phyloP scores from a whole-genome alignment of 2,113 vertebrate genomes.

The Brachyhypopomus occidentalis region DNA sequence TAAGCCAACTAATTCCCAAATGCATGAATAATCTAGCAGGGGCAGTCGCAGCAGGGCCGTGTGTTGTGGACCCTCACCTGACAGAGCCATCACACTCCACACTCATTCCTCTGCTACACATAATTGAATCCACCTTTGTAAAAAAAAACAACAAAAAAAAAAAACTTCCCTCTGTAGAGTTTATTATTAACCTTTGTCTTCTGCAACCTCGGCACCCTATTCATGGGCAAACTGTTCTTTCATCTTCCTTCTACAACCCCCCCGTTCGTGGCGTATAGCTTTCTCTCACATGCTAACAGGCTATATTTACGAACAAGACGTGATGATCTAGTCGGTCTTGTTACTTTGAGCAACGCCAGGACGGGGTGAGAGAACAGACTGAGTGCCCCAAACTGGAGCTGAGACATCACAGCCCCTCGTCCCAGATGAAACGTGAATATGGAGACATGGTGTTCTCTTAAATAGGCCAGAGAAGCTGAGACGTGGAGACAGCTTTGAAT shows the following conservation, averaged over 20 bases:
- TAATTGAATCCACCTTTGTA: slow-evolving; percentile 58
- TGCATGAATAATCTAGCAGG: slow-evolving; percentile 74
- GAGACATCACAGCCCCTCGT: background rate
- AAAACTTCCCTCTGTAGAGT: slow-evolving; percentile 50
- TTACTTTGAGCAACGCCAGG: no score
- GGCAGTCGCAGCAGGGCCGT: slow-evolving; percentile 60
- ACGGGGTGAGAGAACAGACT: no score
- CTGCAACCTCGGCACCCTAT: slow-evolving; percentile 57
- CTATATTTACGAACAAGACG: background rate
- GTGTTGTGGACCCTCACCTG: slow-evolving; percentile 64
- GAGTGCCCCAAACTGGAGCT: no score
- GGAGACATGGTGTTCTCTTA: no score
- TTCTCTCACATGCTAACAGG: background rate
- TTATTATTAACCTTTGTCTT: slow-evolving; percentile 70
- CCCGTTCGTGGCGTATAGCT: slow-evolving; percentile 42
- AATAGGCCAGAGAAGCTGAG: background rate
- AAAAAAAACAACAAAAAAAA: slow-evolving; percentile 57
- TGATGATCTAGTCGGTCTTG: no score
- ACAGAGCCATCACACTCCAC: slow-evolving; percentile 63
- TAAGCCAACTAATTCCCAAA: slow-evolving; percentile 68
- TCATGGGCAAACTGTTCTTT: slow-evolving; percentile 61
- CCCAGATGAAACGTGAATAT: background rate
- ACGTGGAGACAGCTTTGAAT: background rate
- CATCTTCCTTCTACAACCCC: slow-evolving; percentile 48
- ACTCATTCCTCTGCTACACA: slow-evolving; percentile 55